Conservation (phyloP, 1,140 invertebrate genomes). For the Stegodyphus dumicola region DNA sequence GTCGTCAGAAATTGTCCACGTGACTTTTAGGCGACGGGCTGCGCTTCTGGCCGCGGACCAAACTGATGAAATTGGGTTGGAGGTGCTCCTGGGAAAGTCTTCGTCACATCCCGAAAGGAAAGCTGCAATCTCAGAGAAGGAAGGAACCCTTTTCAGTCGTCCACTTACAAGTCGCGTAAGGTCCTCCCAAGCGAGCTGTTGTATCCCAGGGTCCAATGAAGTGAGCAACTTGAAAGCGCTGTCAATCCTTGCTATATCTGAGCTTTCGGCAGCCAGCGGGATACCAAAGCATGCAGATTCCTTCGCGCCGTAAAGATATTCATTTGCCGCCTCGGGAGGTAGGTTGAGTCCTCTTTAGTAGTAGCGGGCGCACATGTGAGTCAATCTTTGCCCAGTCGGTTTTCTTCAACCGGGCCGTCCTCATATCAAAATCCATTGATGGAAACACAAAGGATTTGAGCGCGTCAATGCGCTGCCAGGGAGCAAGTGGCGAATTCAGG, state of each 20-base stretch:
- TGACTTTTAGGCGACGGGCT: neutral
- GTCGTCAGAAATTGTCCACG: neutral
- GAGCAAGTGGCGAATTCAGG: neutral
- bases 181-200: accelerated
- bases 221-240: neutral
- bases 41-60: neutral
- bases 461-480: constrained; percentile 5
- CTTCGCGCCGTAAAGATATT: neutral
- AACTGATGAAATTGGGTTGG: neutral
- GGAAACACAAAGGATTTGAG: neutral
- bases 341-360: neutral
- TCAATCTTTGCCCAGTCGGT: neutral
- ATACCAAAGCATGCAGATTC: neutral
- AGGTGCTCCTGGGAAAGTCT: neutral
- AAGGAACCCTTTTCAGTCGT: neutral
- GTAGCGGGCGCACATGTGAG: neutral
- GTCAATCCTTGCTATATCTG: neutral
- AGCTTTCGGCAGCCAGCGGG: neutral
- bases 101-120: neutral
- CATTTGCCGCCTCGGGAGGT: neutral
- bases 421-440: neutral
- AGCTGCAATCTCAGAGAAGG: neutral
- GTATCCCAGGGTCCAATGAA: neutral
- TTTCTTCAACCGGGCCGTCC: neutral
- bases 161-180: neutral